A percentile compares a stretch with the other conserved stretches of the same genome.
These are phyloP conservation scores for Drosophila ustulata DNA, from an alignment of 2,888 invertebrate genomes.

Conservation along the genomic window DNA sequence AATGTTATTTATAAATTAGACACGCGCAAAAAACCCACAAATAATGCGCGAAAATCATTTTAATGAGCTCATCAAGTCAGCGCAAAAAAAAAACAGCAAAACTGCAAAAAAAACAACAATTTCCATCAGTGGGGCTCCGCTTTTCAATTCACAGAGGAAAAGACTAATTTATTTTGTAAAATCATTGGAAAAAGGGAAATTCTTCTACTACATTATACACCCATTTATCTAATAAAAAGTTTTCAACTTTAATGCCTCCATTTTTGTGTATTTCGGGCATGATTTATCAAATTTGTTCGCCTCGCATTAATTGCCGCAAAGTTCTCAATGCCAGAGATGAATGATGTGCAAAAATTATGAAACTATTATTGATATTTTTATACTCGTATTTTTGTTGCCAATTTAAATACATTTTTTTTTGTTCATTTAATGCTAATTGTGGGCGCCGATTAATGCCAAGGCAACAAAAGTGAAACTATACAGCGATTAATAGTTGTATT, in stretches of 20 bases:
- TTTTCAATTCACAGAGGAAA: background rate
- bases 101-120: conserved; percentile 10
- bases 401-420: conserved; percentile 33
- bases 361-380: conserved; percentile 44
- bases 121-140: background rate
- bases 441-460: conserved; percentile 53
- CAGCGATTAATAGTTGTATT: conserved; percentile 14
- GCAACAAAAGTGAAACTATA: conserved; percentile 51
- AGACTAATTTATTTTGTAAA: conserved; percentile 11
- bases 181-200: background rate
- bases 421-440: conserved; percentile 39
- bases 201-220: background rate
- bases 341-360: conserved; percentile 51
- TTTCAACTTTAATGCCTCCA: background rate
- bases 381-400: conserved; percentile 25
- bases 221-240: background rate
- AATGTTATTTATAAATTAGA: conserved; percentile 40
- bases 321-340: conserved; percentile 47
- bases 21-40: conserved; percentile 25
- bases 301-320: conserved; percentile 26
- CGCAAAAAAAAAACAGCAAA: conserved; percentile 9
- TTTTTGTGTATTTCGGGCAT: conserved; percentile 16
- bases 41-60: conserved; percentile 57
- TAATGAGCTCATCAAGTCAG: conserved; percentile 65
- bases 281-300: conserved; percentile 42